Evolutionary conservation across 2,888 invertebrate genomes (phyloP), one percentile per base, ranked within the genome.

Genomic region (Luperina testacea): DNA sequence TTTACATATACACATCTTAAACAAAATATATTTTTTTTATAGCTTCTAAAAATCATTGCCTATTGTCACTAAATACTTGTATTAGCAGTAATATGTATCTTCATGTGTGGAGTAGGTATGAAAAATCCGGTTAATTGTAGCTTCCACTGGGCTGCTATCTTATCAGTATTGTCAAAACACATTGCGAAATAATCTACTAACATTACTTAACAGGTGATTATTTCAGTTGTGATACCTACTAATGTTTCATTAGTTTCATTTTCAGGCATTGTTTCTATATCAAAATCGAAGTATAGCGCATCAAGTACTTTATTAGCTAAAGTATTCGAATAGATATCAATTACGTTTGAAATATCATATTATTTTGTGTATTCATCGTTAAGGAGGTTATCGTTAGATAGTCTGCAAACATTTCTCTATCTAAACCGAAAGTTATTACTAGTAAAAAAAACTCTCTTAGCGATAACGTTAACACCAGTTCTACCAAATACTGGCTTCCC

Each of bases 401-500:
- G 13, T 42, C 57, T 48, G 45, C 45, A 64, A 76, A 70, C 15
- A 67, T 57, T 68, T 70, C 32, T 45, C n/a, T 64, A 45, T 51
- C 42, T 57, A 24, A 59, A 53, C 17, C 42, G n/a, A 81, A 74
- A 64, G 48, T 63, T 59, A 15, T 69, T 32, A 38, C 15, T 65
- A 48, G 48, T 48, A 27, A 32, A 63, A 24, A 17, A 59, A 82
- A 61, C 32, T 61, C 4, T 27, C 32, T 51, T 2, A 68, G 11
- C 3, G 59, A 72, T 69, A 68, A 68, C 15, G n/a, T 11, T 48
- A 32, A 11, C 72, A 80, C 72, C n/a, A 20, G 24, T 57, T 45
- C 64, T 73, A 82, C 73, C 78, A 70, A 85, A 84, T 82, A 81
- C 86, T 87, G 93, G 90, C 88, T 91, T 91, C 88, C 90, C 91